Conservation (phyloP, 2,888 invertebrate species). For the Drosophila atripex region DNA sequence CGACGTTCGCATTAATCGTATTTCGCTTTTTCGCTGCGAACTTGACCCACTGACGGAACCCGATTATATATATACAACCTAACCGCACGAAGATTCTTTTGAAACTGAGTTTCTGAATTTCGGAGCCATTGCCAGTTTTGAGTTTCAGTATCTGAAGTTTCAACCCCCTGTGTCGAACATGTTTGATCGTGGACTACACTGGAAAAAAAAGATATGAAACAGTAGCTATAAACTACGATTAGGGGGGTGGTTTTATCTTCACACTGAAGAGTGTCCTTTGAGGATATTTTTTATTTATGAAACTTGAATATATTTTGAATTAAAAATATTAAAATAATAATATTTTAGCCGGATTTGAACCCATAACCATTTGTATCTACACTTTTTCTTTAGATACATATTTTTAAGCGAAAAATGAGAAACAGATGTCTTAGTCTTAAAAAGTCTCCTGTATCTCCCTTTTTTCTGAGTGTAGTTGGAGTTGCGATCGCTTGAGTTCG, state of each 20-base stretch:
- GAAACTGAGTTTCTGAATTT: conserved; percentile 43
- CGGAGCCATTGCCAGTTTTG: background rate
- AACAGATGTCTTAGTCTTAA: no score
- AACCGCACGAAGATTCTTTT: conserved; percentile 58
- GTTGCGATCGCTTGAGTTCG: conserved; percentile 16
- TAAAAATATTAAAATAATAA: no score
- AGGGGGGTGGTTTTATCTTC: background rate
- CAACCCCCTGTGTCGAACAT: conserved; percentile 47
- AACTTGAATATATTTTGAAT: no score
- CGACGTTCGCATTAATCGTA: conserved; percentile 22
- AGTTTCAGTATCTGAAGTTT: conserved; percentile 4
- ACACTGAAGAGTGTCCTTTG: no score
- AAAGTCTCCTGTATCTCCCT: no score
- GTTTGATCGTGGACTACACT: conserved; percentile 37
- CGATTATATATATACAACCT: conserved; percentile 69
- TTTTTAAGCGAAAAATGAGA: no score
- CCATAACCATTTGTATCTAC: no score
- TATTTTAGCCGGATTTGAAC: no score
- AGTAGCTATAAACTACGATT: background rate
- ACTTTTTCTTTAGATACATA: no score
- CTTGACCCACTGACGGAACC: conserved; percentile 44
- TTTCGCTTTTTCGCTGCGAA: conserved; percentile 14
- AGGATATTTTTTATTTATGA: no score
- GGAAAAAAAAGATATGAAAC: background rate
- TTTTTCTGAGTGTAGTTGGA: background rate